Evolutionary conservation across 2,888 invertebrate species (phyloP).

Genomic region (Nymphalis urticae): DNA sequence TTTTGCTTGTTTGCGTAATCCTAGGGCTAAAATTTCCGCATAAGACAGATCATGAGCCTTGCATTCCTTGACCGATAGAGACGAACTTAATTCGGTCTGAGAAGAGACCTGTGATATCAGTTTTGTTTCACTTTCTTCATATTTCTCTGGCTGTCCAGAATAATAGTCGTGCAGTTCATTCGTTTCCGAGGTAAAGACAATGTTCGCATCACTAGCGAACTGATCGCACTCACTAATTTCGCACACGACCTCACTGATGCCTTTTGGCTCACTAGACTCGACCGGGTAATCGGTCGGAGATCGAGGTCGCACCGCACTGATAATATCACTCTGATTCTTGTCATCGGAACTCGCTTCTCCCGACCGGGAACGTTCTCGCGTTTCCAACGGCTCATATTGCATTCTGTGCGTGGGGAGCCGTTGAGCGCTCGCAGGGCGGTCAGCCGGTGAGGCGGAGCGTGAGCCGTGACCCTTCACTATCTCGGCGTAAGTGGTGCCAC

Average conservation of each 20-base stretch:
- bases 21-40: constrained; percentile 86
- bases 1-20: constrained; percentile 71
- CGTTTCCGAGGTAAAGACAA: constrained; percentile 46
- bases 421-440: background rate
- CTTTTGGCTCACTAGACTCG: constrained; percentile 48
- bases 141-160: constrained; percentile 43
- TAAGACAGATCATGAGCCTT: constrained; percentile 85
- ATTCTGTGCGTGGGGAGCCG: constrained; percentile 44
- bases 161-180: constrained; percentile 44
- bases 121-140: constrained; percentile 45
- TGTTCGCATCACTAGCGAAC: constrained; percentile 52
- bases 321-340: constrained; percentile 45
- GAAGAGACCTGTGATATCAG: constrained; percentile 26
- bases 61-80: constrained; percentile 38
- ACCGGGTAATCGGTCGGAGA: constrained; percentile 51
- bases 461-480: constrained; percentile 84
- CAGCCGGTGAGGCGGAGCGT: constrained; percentile 61
- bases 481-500: constrained; percentile 89
- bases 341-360: constrained; percentile 38
- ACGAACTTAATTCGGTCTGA: constrained; percentile 33
- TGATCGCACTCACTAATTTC: constrained; percentile 68
- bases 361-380: constrained; percentile 28
- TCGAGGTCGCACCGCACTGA: constrained; percentile 51
- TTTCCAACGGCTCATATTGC: constrained; percentile 39
- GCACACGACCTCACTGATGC: constrained; percentile 58